Conservation (phyloP, 2,797 vertebrate genomes). For the Rachycentron canadum region DNA sequence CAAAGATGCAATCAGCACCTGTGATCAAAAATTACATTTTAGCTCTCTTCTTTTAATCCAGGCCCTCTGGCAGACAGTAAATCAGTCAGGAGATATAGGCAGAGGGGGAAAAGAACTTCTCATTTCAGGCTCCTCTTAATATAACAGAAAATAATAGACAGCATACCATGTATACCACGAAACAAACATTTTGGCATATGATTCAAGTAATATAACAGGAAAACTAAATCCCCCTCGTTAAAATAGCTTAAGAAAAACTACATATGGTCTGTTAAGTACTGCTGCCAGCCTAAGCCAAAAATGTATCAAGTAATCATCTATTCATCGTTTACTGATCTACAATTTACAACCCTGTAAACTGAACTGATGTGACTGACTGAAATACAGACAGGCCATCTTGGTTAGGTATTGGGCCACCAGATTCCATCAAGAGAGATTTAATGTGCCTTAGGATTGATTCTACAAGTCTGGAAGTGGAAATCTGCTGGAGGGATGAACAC, state of each 20-base stretch:
- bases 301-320: not conserved
- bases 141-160: not conserved
- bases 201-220: not conserved
- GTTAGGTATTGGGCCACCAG: no score
- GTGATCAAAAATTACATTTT: conserved; percentile 9
- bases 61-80: not conserved
- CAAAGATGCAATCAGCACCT: not conserved
- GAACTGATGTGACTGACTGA: not conserved
- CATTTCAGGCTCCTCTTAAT: not conserved
- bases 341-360: not conserved
- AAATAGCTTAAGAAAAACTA: not conserved
- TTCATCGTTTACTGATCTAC: not conserved
- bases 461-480: no score
- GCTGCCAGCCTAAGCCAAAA: not conserved
- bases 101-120: not conserved
- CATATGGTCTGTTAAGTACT: not conserved
- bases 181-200: not conserved
- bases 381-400: no score
- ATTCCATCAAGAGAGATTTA: no score
- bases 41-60: conserved; percentile 4
- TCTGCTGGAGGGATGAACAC: not conserved
- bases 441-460: no score
- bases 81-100: not conserved
- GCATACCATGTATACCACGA: not conserved
- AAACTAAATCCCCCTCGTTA: not conserved